Percentiles rank a stretch among this genome's conserved stretches.
Conservation (phyloP, 2,113 vertebrate species). For the Neolamprologus modestus region DNA sequence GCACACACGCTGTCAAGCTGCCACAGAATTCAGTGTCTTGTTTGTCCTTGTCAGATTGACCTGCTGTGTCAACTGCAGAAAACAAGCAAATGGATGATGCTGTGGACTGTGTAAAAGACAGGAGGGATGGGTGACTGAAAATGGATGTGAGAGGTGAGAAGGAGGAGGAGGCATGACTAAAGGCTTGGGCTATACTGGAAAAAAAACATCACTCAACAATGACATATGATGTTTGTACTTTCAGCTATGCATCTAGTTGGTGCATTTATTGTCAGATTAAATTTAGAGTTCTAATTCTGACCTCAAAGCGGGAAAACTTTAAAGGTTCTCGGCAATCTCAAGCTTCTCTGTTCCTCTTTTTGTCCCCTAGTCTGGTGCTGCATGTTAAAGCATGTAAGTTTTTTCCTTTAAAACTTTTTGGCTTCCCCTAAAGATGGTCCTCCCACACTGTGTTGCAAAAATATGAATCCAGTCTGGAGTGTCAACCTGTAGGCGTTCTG, state of each 20-base stretch:
- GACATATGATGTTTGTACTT: not conserved
- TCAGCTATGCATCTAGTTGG: not conserved
- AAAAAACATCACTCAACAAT: not conserved
- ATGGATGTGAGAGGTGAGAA: not conserved
- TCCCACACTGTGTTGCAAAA: not conserved
- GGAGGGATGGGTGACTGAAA: not conserved
- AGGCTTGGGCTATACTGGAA: not conserved
- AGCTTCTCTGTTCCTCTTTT: not conserved
- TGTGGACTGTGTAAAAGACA: not conserved
- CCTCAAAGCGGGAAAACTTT: not conserved
- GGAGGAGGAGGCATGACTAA: not conserved
- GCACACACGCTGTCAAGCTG: not conserved
- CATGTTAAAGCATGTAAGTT: not conserved
- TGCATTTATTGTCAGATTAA: not conserved
- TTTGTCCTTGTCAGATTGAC: constrained; percentile 40
- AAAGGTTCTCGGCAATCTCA: not conserved
- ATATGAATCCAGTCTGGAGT: not conserved
- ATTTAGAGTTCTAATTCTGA: not conserved
- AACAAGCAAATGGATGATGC: constrained; percentile 39
- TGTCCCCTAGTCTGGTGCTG: not conserved
- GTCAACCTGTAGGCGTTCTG: not conserved
- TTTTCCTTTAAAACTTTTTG: not conserved
- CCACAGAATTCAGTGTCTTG: not conserved
- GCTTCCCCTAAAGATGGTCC: not conserved
- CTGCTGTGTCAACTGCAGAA: constrained; percentile 13